Evolutionary conservation across 2,888 invertebrate species (phyloP), one percentile per base, ranked within the genome.

Genomic region (Plagiodera versicolora): DNA sequence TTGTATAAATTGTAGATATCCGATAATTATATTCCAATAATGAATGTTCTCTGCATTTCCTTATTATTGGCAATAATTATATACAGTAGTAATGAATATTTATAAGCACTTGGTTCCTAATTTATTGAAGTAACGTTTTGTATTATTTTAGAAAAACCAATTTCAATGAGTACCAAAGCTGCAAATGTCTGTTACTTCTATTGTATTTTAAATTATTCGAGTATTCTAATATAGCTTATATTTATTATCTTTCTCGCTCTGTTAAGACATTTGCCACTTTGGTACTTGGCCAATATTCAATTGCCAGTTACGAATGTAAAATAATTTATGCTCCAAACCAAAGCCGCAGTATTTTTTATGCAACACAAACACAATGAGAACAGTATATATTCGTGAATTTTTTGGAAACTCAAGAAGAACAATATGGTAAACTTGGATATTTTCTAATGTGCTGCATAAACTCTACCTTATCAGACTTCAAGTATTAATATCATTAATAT

Each of bases 41-140:
- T 71, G 71, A 71, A 74, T 74, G 74, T 68, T 24, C 64, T 64
- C 59, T 66, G 66, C 70, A 72, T 73, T 73, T 74, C 69, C 58
- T 56, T 62, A 73, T 72, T 74, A 76, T 72, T 75, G 74, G 75
- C 71, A 77, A 75, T 77, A 75, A 77, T 61, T 61, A 61, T 66
- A 65, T 67, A 69, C 75, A 74, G 75, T 74, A 75, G 76, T 77
- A 75, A 77, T 73, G 74, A 74, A 72, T 74, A 76, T 76, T 76
- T 77, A 75, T 77, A 79, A 79, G 77, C 79, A 79, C 79, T 78
- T 77, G 78, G 79, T 79, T 80, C 79, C 80, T 79, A 79, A 79
- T 77, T 78, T 78, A 77, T 77, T 77, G 71, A 67, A 75, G 70
- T 73, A 74, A 74, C 70, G 68, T 73, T 75, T 74, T 75, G 72